Percentiles rank a stretch among this genome's conserved stretches.
These are phyloP conservation scores for Macroramphosus scolopax DNA, from an alignment of 2,797 vertebrate genomes.

Conservation along the genomic window DNA sequence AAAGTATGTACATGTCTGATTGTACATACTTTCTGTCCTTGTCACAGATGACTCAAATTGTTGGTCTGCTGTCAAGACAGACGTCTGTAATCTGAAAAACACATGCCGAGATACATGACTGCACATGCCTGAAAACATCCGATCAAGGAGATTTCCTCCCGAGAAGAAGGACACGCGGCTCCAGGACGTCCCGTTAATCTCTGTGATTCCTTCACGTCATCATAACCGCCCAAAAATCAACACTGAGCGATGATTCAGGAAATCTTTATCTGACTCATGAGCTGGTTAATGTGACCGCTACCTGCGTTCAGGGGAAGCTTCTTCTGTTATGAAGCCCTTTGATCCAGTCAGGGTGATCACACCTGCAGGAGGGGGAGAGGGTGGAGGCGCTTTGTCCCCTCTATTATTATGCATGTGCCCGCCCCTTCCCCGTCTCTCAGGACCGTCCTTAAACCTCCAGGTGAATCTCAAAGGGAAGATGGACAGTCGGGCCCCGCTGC, in stretches of 20 bases:
- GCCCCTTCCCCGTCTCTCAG: constrained; percentile 5
- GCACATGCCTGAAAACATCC: constrained; percentile 49
- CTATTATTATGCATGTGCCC: constrained; percentile 41
- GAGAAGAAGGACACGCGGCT: constrained; percentile 10
- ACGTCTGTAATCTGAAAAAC: constrained; percentile 56
- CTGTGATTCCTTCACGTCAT: constrained; percentile 11
- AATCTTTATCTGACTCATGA: constrained; percentile 26
- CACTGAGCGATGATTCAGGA: constrained; percentile 17
- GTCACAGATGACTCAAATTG: constrained; percentile 49
- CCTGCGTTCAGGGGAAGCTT: constrained; percentile 4
- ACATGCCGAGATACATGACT: constrained; percentile 61
- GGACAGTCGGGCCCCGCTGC: constrained; percentile 17
- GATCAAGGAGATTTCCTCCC: constrained; percentile 35
- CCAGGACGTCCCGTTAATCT: constrained; percentile 14
- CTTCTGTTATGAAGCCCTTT: constrained; percentile 36
- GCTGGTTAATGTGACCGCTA: constrained; percentile 11
- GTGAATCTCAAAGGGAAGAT: constrained; percentile 29
- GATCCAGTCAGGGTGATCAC: constrained; percentile 36
- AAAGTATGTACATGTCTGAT: too few species aligned
- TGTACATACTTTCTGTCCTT: constrained; percentile 25
- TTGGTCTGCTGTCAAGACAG: constrained; percentile 52
- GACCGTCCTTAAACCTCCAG: constrained; percentile 25
- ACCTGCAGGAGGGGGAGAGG: constrained; percentile 25
- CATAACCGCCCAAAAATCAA: constrained; percentile 2
- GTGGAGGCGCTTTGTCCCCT: constrained; percentile 21